Evolutionary conservation across 2,797 vertebrate genomes (phyloP), one percentile per base, ranked within the genome.

Genomic region (Linurgus olivaceus): DNA sequence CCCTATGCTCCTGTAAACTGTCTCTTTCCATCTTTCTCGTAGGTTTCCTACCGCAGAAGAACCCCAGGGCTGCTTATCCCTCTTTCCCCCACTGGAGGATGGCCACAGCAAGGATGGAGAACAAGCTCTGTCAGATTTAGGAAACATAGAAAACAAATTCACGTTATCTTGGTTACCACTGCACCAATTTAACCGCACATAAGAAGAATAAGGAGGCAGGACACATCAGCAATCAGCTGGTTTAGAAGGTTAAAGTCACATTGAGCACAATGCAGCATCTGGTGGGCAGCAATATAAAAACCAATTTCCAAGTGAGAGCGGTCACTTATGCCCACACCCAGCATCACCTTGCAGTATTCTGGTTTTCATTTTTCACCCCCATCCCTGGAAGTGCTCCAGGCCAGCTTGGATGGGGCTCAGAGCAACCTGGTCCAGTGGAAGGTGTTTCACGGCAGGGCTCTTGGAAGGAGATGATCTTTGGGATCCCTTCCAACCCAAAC

Each of bases 71-170:
- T 3, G 3, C 21, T 66, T 17, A 55, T 24, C n/a, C 5, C 2
- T 0, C 15, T n/a, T 33, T 63, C 2, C n/a, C 28, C 19, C 3
- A 2, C 0, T 1, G 1, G 9, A 70, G 48, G 17, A 31, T 1
- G 2, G 4, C 1, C 6, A 37, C 8, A 58, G 6, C 33, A 86
- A 78, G 47, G 59, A 50, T 0, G 7, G 9, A 19, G 29, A 61
- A 72, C 7, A 35, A 47, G 13, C 11, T 13, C 4, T 10, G 13
- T 10, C 26, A 38, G 9, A 45, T 66, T 40, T 3, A 35, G 8
- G 1, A 28, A 74, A 42, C 0, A 1, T 2, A 37, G 62, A 52
- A 29, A 17, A 3, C 24, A 31, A 75, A 80, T 20, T 40, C 33
- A 6, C 7, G 11, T 25, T 38, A n/a, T 17, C 17, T 17, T 3